phyloP scores from a whole-genome alignment of 1,140 invertebrate species.

The Homalodisca vitripennis region DNA sequence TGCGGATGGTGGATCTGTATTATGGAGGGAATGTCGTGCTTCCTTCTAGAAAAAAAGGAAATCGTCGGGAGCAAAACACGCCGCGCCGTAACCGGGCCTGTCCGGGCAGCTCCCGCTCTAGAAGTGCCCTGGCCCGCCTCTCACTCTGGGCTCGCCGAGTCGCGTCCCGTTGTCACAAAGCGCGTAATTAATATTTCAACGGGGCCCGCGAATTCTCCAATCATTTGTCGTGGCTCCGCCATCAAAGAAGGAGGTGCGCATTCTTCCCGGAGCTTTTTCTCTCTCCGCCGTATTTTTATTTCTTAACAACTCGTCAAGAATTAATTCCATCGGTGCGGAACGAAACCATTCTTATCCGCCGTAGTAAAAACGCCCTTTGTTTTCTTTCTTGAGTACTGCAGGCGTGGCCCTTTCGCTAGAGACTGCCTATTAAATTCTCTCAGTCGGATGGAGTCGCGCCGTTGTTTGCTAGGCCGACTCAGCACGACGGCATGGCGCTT shows the following conservation, averaged over 20 bases:
- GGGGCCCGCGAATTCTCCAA: slow-evolving; percentile 32
- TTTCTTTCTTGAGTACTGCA: slow-evolving; percentile 19
- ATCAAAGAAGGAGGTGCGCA: slow-evolving; percentile 29
- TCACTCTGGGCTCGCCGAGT: no score
- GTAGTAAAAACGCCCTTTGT: slow-evolving; percentile 29
- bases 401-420: not conserved
- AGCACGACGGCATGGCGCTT: slow-evolving; percentile 1
- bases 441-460: slow-evolving; percentile 20
- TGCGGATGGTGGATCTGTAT: slow-evolving; percentile 5
- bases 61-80: slow-evolving; percentile 13
- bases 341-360: slow-evolving; percentile 24
- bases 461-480: slow-evolving; percentile 9
- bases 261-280: slow-evolving; percentile 27
- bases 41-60: slow-evolving; percentile 20
- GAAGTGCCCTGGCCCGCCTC: slow-evolving; percentile 35
- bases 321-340: slow-evolving; percentile 26
- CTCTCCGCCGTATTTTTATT: slow-evolving; percentile 27
- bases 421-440: slow-evolving; percentile 33
- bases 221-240: slow-evolving; percentile 25
- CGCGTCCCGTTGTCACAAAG: slow-evolving; percentile 14
- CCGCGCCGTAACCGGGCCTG: no score
- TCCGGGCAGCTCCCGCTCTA: slow-evolving; percentile 33
- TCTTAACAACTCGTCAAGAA: slow-evolving; percentile 28
- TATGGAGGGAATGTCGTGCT: slow-evolving; percentile 14
- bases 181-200: slow-evolving; percentile 34